Percentiles rank a stretch among this genome's conserved stretches.
Evolutionary conservation across 2,797 vertebrate genomes (phyloP).

Genomic region (Furcifer pardalis): DNA sequence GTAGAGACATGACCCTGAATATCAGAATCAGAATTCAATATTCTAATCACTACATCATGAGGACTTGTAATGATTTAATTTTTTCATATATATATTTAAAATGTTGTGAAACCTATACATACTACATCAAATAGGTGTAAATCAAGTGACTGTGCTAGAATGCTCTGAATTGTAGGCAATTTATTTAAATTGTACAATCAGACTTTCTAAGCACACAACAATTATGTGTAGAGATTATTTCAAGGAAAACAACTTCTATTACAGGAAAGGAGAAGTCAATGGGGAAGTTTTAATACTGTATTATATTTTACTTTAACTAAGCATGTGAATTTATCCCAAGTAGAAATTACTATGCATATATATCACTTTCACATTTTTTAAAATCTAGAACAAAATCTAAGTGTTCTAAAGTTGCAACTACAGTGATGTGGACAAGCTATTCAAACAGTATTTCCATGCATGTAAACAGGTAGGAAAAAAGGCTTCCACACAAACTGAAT

Average conservation of each 20-base stretch:
- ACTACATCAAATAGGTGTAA: background rate
- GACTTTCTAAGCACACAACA: background rate
- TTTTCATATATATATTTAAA: constrained; percentile 29
- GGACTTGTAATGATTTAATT: background rate
- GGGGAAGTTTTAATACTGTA: background rate
- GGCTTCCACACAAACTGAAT: background rate
- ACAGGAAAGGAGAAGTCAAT: background rate
- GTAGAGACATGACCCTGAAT: background rate
- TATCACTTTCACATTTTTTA: background rate
- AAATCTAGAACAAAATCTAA: background rate
- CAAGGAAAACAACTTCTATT: background rate
- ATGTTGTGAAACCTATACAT: background rate
- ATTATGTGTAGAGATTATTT: background rate
- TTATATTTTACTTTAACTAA: background rate
- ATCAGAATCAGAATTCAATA: background rate
- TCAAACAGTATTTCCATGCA: background rate
- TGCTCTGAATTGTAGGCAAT: background rate
- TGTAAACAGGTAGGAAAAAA: background rate
- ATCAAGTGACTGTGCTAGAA: background rate
- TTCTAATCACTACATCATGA: background rate
- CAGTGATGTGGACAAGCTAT: background rate
- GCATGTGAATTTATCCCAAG: background rate
- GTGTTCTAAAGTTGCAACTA: background rate
- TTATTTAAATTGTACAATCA: background rate
- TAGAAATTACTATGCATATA: background rate